phyloP scores from a whole-genome alignment of 2,888 invertebrate genomes.

The Bembecia ichneumoniformis region DNA sequence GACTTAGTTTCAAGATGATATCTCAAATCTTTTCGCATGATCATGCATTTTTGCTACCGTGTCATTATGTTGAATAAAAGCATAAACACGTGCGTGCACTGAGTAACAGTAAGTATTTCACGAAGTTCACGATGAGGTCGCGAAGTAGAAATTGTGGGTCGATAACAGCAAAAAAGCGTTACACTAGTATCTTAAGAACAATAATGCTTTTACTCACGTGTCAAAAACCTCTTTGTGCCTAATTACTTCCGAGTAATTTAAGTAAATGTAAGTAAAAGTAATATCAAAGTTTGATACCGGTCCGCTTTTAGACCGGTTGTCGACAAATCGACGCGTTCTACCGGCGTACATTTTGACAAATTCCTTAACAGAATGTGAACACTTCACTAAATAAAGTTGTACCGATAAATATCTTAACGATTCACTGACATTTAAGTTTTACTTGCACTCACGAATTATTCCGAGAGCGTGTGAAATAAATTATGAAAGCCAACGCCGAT shows the following conservation, averaged over 20 bases:
- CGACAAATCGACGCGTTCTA: slow-evolving; percentile 6
- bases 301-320: slow-evolving; percentile 2
- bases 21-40: slow-evolving; percentile 1
- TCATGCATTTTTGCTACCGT: slow-evolving; percentile 17
- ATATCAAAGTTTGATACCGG: slow-evolving; percentile 10
- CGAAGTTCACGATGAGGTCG: slow-evolving; percentile 13
- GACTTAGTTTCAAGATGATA: slow-evolving; percentile 17
- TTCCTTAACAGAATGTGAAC: slow-evolving; percentile 3
- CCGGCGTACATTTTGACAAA: slow-evolving; percentile 5
- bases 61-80: slow-evolving; percentile 4
- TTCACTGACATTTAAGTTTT: slow-evolving; percentile 6
- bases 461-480: slow-evolving; percentile 15
- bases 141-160: slow-evolving; percentile 5
- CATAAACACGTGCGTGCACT: slow-evolving; percentile 12
- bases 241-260: not conserved
- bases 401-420: slow-evolving; percentile 16
- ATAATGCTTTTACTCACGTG: not conserved
- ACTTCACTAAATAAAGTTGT: slow-evolving; percentile 1
- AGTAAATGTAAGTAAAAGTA: slow-evolving; percentile 17
- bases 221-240: not conserved
- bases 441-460: slow-evolving; percentile 4
- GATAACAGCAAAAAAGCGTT: no score
- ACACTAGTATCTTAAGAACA: not conserved
- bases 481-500: slow-evolving; percentile 12
- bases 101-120: no score